Conservation (phyloP, 2,888 invertebrate species). For the Archips xylosteana region DNA sequence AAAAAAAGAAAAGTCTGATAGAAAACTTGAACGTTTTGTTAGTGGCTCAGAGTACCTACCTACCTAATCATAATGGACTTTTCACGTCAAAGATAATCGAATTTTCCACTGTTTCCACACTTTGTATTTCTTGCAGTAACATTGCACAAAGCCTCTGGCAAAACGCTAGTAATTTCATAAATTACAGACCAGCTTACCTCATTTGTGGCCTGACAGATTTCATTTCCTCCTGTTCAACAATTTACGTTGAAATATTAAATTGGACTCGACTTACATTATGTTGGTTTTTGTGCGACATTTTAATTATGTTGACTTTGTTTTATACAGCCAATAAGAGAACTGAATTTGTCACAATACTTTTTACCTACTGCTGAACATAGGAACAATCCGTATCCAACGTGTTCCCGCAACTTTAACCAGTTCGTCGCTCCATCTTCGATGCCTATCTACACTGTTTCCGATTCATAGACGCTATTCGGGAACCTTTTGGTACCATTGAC, state of each 20-base stretch:
- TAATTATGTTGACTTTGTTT: not conserved
- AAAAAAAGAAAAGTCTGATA: too few species aligned
- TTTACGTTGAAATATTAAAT: slow-evolving; percentile 6
- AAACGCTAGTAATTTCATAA: slow-evolving; percentile 4
- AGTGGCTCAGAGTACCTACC: too few species aligned
- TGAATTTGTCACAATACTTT: too few species aligned
- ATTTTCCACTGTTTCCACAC: not conserved
- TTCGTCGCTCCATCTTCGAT: too few species aligned
- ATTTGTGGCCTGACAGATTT: slow-evolving; percentile 6
- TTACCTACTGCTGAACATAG: too few species aligned
- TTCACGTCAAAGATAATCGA: not conserved
- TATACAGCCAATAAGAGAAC: not conserved
- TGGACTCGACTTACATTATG: not conserved
- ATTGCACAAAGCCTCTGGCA: not conserved
- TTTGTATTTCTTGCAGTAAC: not conserved
- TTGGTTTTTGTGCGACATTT: not conserved
- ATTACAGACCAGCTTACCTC: slow-evolving; percentile 4
- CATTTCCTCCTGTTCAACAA: slow-evolving; percentile 10
- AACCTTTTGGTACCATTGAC: too few species aligned
- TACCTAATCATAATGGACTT: too few species aligned
- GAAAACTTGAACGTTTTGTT: too few species aligned
- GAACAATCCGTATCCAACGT: too few species aligned
- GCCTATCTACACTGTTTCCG: too few species aligned
- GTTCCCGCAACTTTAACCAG: too few species aligned
- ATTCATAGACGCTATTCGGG: too few species aligned